phyloP scores from a whole-genome alignment of 2,888 invertebrate species.

The Xestia c-nigrum region DNA sequence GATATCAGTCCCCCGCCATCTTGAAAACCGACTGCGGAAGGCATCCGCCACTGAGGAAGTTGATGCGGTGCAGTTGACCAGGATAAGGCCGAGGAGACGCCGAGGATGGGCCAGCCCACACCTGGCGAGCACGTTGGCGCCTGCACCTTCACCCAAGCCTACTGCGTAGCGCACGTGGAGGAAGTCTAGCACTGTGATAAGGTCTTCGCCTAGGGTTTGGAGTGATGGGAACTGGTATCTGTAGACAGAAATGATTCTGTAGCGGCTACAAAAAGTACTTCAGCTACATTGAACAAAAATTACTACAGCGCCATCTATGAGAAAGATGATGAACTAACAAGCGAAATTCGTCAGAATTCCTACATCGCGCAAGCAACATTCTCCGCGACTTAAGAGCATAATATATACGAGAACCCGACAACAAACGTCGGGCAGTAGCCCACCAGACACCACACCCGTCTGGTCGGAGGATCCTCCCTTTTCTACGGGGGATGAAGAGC shows the following conservation, averaged over 20 bases:
- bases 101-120: conserved; percentile 96
- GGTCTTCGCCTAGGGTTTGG: conserved; percentile 95
- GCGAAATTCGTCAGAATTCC: no score
- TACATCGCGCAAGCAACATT: no score
- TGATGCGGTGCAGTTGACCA: conserved; percentile 97
- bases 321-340: no score
- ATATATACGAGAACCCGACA: no score
- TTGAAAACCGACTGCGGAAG: conserved; percentile 95
- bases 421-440: no score
- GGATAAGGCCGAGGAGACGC: conserved; percentile 94
- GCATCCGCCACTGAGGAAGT: conserved; percentile 96
- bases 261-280: no score
- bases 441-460: no score
- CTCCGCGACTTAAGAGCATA: no score
- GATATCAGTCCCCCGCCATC: conserved; percentile 96
- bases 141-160: conserved; percentile 96
- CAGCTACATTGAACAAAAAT: no score
- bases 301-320: no score
- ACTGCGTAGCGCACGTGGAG: conserved; percentile 96
- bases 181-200: conserved; percentile 95
- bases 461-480: no score
- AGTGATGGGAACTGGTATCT: conserved; percentile 96
- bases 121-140: conserved; percentile 96
- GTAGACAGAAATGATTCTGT: conserved; percentile 52
- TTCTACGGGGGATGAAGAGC: no score